These are phyloP conservation scores for Cosmorhoe ocellata DNA, from an alignment of 2,888 invertebrate genomes.

Conservation along the genomic window DNA sequence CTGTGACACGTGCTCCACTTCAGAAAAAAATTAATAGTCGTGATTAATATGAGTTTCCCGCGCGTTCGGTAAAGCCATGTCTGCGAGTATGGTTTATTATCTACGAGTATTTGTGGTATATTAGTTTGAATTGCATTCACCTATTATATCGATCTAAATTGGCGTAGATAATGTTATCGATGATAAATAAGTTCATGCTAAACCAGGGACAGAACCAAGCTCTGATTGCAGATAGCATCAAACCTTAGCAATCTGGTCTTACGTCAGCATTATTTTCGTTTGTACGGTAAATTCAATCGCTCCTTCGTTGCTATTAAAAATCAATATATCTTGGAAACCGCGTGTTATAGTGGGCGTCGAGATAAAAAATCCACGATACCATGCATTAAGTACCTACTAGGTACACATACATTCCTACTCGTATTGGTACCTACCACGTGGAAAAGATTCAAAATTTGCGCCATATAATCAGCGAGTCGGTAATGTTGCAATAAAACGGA, in stretches of 20 bases:
- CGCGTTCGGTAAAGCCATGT: too few relatives aligned
- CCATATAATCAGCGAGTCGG: too few relatives aligned
- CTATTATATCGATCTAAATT: slow-evolving; percentile 60
- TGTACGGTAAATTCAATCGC: neutral
- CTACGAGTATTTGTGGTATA: slow-evolving; percentile 27
- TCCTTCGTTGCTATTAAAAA: neutral
- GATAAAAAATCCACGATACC: slow-evolving; percentile 1
- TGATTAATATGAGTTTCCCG: too few relatives aligned
- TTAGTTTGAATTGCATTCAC: slow-evolving; percentile 40
- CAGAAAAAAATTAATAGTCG: too few relatives aligned
- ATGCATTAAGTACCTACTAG: neutral
- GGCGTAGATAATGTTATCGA: slow-evolving; percentile 55
- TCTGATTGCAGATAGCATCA: slow-evolving; percentile 39
- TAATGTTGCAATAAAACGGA: neutral
- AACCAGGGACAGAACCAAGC: slow-evolving; percentile 38
- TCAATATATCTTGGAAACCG: neutral
- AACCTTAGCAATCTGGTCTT: too few relatives aligned
- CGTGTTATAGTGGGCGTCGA: neutral
- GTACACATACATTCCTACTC: too few relatives aligned
- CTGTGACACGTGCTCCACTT: too few relatives aligned
- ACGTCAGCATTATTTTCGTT: too few relatives aligned
- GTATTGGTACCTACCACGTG: neutral
- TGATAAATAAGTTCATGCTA: slow-evolving; percentile 53
- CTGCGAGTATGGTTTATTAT: slow-evolving; percentile 7
- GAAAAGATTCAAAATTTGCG: too few relatives aligned